Percentiles rank a stretch among this genome's conserved stretches.
Evolutionary conservation across 2,888 invertebrate genomes (phyloP).

Genomic region (Iphiclides podalirius): DNA sequence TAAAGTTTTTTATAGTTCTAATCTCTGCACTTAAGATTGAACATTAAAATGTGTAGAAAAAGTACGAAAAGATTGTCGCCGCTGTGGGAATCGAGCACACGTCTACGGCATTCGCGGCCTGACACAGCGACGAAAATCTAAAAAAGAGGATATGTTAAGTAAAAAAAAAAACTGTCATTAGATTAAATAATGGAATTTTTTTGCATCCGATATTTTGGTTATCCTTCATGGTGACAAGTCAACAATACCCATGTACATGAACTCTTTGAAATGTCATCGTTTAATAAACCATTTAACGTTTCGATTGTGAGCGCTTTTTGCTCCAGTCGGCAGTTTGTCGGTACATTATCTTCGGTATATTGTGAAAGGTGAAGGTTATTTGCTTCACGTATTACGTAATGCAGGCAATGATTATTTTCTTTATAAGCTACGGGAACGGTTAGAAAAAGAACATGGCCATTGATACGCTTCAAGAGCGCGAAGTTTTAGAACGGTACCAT

Average conservation of each 20-base stretch:
- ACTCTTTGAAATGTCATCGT: constrained; percentile 20
- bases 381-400: constrained; percentile 51
- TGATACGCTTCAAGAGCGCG: constrained; percentile 6
- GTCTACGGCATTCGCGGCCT: too few species aligned
- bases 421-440: constrained; percentile 45
- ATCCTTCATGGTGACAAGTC: background rate
- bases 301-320: constrained; percentile 22
- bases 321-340: constrained; percentile 16
- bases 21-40: too few species aligned
- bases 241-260: background rate
- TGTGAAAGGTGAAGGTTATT: constrained; percentile 59
- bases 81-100: too few species aligned
- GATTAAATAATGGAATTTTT: too few species aligned
- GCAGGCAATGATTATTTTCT: constrained; percentile 45
- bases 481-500: background rate
- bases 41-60: too few species aligned
- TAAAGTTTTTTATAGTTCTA: too few species aligned
- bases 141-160: too few species aligned
- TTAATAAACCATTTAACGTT: constrained; percentile 8
- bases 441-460: constrained; percentile 24
- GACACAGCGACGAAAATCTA: too few species aligned
- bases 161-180: too few species aligned
- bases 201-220: too few species aligned
- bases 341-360: constrained; percentile 40
- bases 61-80: too few species aligned